These are phyloP conservation scores for Nesogale talazaci DNA, from an alignment of 2,113 vertebrate genomes.

Conservation along the genomic window DNA sequence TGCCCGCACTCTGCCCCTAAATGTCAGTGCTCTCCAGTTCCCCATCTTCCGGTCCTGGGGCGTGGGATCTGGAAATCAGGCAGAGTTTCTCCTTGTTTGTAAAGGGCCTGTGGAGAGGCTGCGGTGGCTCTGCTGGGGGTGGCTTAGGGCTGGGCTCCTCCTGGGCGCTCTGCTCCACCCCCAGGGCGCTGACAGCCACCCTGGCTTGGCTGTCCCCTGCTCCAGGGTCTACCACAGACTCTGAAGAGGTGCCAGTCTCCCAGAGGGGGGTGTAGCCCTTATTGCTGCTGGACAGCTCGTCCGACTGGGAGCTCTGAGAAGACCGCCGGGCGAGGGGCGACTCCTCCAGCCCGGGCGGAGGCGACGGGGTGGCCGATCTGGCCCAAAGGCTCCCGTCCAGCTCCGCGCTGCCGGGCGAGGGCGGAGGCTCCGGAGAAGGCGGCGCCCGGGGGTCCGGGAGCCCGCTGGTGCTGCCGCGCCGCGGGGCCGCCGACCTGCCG, in stretches of 20 bases:
- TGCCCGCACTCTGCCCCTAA: constrained; percentile 72
- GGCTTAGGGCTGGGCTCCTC: constrained; percentile 81
- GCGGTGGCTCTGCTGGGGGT: constrained; percentile 68
- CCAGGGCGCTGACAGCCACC: constrained; percentile 70
- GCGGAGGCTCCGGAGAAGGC: constrained; percentile 74
- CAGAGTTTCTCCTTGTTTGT: constrained; percentile 92
- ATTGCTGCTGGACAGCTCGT: constrained; percentile 89
- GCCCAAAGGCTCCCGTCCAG: constrained; percentile 86
- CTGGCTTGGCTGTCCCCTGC: constrained; percentile 83
- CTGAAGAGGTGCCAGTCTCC: constrained; percentile 92
- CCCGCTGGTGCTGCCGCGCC: constrained; percentile 86
- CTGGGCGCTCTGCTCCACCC: constrained; percentile 68
- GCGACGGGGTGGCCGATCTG: constrained; percentile 83
- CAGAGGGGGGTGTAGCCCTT: constrained; percentile 95
- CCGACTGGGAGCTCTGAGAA: constrained; percentile 91
- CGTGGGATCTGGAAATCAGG: constrained; percentile 89
- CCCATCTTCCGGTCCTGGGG: constrained; percentile 81
- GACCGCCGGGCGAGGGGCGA: constrained; percentile 81
- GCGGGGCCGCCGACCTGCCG: constrained; percentile 70
- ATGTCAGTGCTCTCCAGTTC: constrained; percentile 85
- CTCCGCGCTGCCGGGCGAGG: constrained; percentile 78
- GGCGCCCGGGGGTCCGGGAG: constrained; percentile 80
- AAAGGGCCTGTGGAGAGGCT: constrained; percentile 85
- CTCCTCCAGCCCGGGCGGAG: constrained; percentile 72
- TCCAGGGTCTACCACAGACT: constrained; percentile 86